A percentile compares a stretch with the other conserved stretches of the same genome.
Conservation (phyloP, 2,113 vertebrate species). For the Craseonycteris thonglongyai region DNA sequence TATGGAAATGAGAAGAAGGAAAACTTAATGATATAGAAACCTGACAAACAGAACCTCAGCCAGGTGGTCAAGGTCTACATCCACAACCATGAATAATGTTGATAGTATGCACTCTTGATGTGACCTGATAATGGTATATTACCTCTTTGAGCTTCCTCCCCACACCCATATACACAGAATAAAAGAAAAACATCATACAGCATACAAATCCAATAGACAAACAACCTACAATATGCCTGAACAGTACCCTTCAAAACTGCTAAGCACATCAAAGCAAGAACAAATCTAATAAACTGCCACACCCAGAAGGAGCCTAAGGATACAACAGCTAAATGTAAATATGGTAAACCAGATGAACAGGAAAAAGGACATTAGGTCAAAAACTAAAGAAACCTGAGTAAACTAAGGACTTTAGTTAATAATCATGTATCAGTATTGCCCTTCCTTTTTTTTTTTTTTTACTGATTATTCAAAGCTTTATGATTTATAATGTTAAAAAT, state of each 20-base stretch:
- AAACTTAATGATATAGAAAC: background rate
- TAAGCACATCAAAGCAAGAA: background rate
- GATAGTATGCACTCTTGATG: background rate
- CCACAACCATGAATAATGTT: background rate
- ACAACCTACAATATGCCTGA: background rate
- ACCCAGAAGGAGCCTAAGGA: background rate
- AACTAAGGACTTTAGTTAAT: background rate
- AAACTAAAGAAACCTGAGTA: background rate
- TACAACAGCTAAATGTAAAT: background rate
- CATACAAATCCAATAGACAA: background rate
- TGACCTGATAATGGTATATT: background rate
- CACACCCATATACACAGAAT: background rate
- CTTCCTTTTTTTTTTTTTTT: no score
- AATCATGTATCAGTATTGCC: background rate
- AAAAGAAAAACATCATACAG: background rate
- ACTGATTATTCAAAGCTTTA: constrained; percentile 42
- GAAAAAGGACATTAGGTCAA: background rate
- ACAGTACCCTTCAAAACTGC: background rate
- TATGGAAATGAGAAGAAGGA: background rate
- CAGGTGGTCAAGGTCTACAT: background rate
- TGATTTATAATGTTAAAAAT: background rate
- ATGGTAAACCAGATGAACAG: background rate
- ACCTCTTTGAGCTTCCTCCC: background rate
- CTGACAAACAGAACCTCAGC: background rate
- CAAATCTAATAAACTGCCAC: background rate